Base-by-base conservation (phyloP, 2,113 vertebrate genomes). In the Penelope pileata region DNA sequence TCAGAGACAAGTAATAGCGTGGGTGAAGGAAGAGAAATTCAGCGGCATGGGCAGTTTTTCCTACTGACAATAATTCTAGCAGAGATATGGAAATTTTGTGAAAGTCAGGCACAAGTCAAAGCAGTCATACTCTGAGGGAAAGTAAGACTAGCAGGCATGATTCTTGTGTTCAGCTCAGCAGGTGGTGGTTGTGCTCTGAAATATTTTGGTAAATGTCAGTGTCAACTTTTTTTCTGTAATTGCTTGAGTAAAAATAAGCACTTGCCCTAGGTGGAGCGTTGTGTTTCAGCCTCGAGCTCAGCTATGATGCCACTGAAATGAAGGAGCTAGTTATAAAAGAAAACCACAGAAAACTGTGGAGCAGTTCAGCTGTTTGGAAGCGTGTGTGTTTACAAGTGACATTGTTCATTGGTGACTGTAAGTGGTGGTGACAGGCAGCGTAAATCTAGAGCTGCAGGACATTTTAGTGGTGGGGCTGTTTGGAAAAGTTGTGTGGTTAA, bases 201-300 rank as follows among this genome's bases (percentile, higher is more conserved):
- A 88, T 94, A 94, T 91, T 95, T 96, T 90, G 83, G 90, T 95
- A 94, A 96, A 95, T 84, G 90, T 91, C 87, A 96, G 51, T 5
- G 47, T 88, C 68, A 42, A 88, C 50, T 83, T 92, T 88, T 80
- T 87, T 94, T 88, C 72, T 83, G 90, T 88, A 93, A 93, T 93
- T 90, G 67, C 78, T 73, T 42, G n/a, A 80, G 88, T 90, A 92
- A 96, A 94, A 96, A 95, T 92, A 96, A 93, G 86, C 83, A 88
- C 86, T 94, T 77, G 48, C 54, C 74, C 30, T 87, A 88, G 88
- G 83, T 93, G 73, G 86, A 95, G 86, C 69, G 26, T 2, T 91
- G 51, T 76, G 11, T 75, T 94, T 88, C 91, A 88, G 93, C 27
- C 60, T 32, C 36, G 43, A 81, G 64, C 88, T 96, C 64, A 75